Evolutionary conservation across 2,888 invertebrate species (phyloP).

Genomic region (Acleris laterana): DNA sequence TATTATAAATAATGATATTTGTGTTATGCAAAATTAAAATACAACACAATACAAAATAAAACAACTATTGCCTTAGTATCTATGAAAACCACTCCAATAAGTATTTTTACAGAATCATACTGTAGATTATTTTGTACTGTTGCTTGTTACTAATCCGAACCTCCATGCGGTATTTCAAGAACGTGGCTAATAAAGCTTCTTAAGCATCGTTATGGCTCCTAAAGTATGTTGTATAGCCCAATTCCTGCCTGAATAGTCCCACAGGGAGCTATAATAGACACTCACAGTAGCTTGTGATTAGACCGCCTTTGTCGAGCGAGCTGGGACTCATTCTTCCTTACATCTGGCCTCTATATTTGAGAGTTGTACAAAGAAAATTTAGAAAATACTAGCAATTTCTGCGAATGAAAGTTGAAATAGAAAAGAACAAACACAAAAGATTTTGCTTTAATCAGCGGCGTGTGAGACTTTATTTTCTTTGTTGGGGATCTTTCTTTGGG

Average conservation of each 20-base stretch:
- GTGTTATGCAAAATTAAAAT: no score
- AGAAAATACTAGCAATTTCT: background rate
- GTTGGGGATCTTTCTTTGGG: no score
- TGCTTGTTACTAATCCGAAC: background rate
- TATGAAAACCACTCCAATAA: no score
- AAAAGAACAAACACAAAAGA: background rate
- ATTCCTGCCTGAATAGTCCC: conserved; percentile 30
- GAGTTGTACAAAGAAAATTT: background rate
- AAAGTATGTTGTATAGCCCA: conserved; percentile 35
- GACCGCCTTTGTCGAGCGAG: conserved; percentile 48
- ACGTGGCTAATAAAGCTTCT: conserved; percentile 15
- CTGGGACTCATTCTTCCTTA: conserved; percentile 32
- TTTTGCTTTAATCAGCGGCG: background rate
- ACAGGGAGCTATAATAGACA: conserved; percentile 40
- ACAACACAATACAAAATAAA: no score
- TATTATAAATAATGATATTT: no score
- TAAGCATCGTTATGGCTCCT: conserved; percentile 17
- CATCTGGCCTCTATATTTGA: background rate
- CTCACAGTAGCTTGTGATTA: conserved; percentile 54
- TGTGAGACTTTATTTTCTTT: background rate
- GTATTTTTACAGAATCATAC: no score
- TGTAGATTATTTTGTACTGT: no score
- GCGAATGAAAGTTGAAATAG: background rate
- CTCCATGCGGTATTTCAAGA: conserved; percentile 7
- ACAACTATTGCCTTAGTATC: no score